Evolutionary conservation across 2,888 invertebrate genomes (phyloP).

Genomic region (Noctuana brunneofusca): DNA sequence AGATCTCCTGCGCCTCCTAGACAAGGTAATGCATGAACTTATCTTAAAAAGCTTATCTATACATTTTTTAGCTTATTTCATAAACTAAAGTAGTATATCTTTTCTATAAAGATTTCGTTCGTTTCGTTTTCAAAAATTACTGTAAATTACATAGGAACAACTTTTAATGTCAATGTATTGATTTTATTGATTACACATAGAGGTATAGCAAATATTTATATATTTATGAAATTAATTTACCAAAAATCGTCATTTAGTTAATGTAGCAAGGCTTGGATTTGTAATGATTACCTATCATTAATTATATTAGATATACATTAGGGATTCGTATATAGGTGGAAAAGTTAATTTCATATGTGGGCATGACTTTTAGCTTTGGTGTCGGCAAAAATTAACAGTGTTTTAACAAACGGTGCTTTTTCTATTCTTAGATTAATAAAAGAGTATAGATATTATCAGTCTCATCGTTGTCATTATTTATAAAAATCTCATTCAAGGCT

Average conservation of each 20-base stretch:
- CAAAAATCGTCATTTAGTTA: not conserved
- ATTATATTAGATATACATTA: no score
- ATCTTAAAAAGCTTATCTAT: not conserved
- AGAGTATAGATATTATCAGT: not conserved
- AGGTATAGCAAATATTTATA: not conserved
- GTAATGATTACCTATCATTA: no score
- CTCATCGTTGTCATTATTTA: constrained; percentile 24
- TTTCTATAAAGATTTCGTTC: no score
- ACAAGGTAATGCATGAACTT: constrained; percentile 54
- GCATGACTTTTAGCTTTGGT: constrained; percentile 33
- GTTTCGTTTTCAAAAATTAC: not conserved
- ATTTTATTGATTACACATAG: no score
- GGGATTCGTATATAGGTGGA: not conserved
- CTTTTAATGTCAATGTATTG: no score
- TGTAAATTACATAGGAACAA: no score
- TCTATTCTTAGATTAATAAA: not conserved
- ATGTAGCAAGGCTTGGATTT: no score
- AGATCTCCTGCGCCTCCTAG: constrained; percentile 92
- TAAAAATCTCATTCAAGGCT: constrained; percentile 50
- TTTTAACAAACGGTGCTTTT: constrained; percentile 4
- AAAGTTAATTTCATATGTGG: not conserved
- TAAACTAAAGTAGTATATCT: not conserved
- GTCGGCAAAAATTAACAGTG: constrained; percentile 31
- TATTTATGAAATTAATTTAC: no score
- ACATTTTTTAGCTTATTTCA: not conserved